phyloP scores from a whole-genome alignment of 1,140 invertebrate species.

The Drosophila nigrodunni region DNA sequence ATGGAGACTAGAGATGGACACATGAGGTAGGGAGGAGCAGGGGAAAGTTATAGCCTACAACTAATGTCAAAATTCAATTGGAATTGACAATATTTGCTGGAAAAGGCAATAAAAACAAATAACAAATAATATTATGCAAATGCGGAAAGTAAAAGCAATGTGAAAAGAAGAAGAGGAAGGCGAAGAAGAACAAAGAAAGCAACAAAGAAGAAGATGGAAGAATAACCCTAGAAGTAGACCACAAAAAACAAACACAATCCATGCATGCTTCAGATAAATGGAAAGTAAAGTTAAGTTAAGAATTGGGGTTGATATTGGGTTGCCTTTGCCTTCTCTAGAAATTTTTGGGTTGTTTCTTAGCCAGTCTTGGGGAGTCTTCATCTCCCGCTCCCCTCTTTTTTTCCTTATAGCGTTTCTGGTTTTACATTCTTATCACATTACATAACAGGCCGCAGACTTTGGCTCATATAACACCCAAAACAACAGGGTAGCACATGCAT shows the following conservation, averaged over 20 bases:
- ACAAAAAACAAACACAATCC: conserved; percentile 31
- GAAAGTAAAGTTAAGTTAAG: background rate
- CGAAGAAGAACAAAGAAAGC: background rate
- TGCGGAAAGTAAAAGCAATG: conserved; percentile 42
- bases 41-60: conserved; percentile 1
- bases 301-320: conserved; percentile 28
- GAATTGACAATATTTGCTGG: conserved; percentile 53
- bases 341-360: conserved; percentile 8
- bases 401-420: no score
- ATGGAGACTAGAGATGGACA: background rate
- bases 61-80: conserved; percentile 81
- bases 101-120: conserved; percentile 69
- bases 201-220: background rate
- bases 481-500: conserved; percentile 7
- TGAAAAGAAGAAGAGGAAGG: background rate
- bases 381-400: background rate
- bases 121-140: conserved; percentile 73
- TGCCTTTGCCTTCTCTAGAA: background rate
- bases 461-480: conserved; percentile 63
- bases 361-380: background rate
- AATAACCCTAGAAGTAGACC: background rate
- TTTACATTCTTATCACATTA: conserved; percentile 77
- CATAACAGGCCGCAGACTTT: conserved; percentile 78
- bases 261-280: background rate
- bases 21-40: background rate